Percentiles rank a stretch among this genome's conserved stretches.
Conservation (phyloP, 2,888 invertebrate species). For the Parelbella ahira region DNA sequence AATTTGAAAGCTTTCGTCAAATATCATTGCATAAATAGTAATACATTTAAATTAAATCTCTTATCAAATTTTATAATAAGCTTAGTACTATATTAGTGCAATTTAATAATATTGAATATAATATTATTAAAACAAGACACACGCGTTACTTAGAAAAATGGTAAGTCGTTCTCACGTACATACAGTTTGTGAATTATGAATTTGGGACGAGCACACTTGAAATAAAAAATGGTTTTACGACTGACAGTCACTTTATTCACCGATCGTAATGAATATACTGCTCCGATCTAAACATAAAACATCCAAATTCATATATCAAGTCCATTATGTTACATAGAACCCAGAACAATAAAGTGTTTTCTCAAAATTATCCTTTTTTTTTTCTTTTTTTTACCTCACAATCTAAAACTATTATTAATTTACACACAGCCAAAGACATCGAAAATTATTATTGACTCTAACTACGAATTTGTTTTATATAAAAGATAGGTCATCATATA, state of each 20-base stretch:
- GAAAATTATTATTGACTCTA: constrained; percentile 70
- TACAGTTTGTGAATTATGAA: constrained; percentile 61
- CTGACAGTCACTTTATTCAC: constrained; percentile 74
- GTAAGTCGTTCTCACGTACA: constrained; percentile 44
- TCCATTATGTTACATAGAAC: constrained; percentile 60
- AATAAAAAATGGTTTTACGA: constrained; percentile 61
- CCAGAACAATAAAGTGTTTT: constrained; percentile 65
- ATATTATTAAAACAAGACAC: too few species aligned
- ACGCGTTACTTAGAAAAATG: constrained; percentile 72
- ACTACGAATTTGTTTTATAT: constrained; percentile 59
- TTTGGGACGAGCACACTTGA: constrained; percentile 32
- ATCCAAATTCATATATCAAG: constrained; percentile 58
- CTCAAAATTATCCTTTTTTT: constrained; percentile 71
- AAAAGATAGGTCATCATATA: constrained; percentile 59
- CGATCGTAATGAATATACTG: constrained; percentile 66
- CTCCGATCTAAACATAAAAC: constrained; percentile 71
- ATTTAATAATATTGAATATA: too few species aligned
- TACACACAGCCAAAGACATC: constrained; percentile 80
- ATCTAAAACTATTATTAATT: constrained; percentile 63
- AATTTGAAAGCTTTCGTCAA: too few species aligned
- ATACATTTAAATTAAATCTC: too few species aligned
- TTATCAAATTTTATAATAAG: too few species aligned
- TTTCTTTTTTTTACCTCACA: constrained; percentile 50
- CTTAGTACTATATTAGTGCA: too few species aligned
- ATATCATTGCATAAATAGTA: too few species aligned